Conservation (phyloP, 2,113 vertebrate species). For the Micronisus gabar region DNA sequence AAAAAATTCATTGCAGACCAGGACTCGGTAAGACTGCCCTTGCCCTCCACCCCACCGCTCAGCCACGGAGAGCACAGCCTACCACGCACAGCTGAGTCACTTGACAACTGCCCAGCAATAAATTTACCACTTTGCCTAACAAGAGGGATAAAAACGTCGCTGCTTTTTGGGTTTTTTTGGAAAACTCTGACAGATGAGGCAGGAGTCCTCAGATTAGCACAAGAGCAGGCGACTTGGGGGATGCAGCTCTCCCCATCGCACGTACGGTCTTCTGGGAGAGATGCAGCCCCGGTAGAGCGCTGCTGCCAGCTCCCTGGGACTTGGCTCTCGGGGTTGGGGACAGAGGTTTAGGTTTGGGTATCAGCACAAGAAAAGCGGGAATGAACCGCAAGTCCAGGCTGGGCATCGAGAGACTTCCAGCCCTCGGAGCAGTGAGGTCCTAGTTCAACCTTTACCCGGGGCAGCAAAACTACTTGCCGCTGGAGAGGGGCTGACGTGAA, state of each 20-base stretch:
- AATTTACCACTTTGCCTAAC: neutral
- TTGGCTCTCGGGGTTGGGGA: neutral
- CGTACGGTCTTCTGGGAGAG: neutral
- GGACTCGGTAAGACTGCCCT: neutral
- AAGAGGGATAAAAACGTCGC: neutral
- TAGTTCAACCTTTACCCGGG: neutral
- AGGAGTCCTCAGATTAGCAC: neutral
- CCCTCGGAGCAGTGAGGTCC: neutral
- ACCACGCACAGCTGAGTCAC: neutral
- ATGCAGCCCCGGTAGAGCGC: neutral
- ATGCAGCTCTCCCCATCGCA: neutral
- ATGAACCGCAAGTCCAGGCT: neutral
- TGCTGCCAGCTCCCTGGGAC: neutral
- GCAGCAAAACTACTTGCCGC: neutral
- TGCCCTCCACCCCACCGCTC: accelerated
- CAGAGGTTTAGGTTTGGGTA: neutral
- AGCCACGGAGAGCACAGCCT: neutral
- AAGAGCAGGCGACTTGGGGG: neutral
- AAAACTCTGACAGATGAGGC: neutral
- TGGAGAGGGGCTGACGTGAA: neutral
- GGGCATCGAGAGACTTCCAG: neutral
- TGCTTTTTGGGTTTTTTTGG: neutral
- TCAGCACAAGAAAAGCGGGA: neutral
- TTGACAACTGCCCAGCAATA: neutral
- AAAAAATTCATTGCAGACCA: neutral